Evolutionary conservation across 2,888 invertebrate species (phyloP).

Genomic region (Mesochorus sp.): DNA sequence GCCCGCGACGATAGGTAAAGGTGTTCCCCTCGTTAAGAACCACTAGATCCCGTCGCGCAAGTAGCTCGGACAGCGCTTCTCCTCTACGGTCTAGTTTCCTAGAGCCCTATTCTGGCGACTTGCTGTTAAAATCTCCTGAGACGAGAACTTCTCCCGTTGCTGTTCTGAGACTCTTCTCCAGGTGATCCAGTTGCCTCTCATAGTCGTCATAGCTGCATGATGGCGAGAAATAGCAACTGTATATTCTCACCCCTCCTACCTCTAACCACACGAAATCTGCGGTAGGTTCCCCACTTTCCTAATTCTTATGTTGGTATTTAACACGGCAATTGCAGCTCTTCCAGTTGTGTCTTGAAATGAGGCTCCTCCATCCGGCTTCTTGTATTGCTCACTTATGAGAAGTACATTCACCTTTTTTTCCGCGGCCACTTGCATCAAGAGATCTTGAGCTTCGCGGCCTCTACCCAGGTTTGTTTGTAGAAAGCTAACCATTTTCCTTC

Average conservation of each 20-base stretch:
- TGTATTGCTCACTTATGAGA: constrained; percentile 24
- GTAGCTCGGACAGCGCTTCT: constrained; percentile 34
- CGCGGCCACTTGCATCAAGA: constrained; percentile 39
- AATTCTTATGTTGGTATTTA: background rate
- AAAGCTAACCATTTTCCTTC: constrained; percentile 25
- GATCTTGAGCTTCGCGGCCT: constrained; percentile 52
- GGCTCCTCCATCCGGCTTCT: background rate
- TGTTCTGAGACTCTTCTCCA: constrained; percentile 28
- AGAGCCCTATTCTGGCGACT: constrained; percentile 47
- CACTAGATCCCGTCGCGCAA: constrained; percentile 11
- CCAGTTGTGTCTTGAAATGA: constrained; percentile 35
- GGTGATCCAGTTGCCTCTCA: background rate
- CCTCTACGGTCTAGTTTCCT: constrained; percentile 30
- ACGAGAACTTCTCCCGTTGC: constrained; percentile 24
- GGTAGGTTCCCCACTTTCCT: background rate
- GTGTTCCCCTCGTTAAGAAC: constrained; percentile 30
- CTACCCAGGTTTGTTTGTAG: constrained; percentile 61
- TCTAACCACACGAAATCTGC: constrained; percentile 44
- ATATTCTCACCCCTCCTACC: background rate
- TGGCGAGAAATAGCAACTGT: constrained; percentile 55
- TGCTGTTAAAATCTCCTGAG: constrained; percentile 51
- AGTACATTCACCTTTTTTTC: constrained; percentile 38
- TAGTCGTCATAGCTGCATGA: constrained; percentile 9
- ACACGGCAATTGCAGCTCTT: constrained; percentile 44
- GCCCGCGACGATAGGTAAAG: constrained; percentile 22